Base-by-base conservation (phyloP, 1,140 invertebrate species). In the Drosophila parabipectinata region DNA sequence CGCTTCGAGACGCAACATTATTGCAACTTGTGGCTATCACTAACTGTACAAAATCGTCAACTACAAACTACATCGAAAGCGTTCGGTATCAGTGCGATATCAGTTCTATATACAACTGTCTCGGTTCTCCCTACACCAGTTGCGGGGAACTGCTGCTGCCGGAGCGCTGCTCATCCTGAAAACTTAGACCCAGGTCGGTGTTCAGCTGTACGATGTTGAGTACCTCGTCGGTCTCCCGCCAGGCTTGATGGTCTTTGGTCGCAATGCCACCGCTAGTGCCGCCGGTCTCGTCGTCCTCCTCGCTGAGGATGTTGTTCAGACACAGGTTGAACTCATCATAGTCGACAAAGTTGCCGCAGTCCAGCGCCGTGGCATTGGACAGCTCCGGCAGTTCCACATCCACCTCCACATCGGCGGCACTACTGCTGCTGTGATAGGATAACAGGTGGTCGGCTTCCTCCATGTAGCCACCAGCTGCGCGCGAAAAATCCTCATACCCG, bases 301-400 rank as follows among this genome's bases (percentile, higher is more conserved):
- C 90, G 39, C 62, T 91, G n/a, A 91, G 74, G 30, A 91, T 84
- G 55, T 84, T 91, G 37, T 77, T 91, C 37, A 91, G 61, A 51
- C 90, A 91, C 66, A 91, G 69, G 55, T 91, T 91, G 26, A 91
- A 91, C 61, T 91, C 90, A 84, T 91, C 85, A 32, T 88, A 88
- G 53, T 91, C 90, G n/a, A 91, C 82, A 75, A 90, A 91, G 45
- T 81, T 91, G 15, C 60, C 74, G 14, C 85, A 89, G 28, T 89
- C 85, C n/a, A 90, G 54, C 4, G 67, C 66, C 3, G 87, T 67
- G 37, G 69, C 66, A 48, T 75, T 80, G 51, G 41, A 55, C 18
- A 90, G 39, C 34, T 91, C 89, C 0, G 90, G 77, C 55, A 91
- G 71, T 3, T 68, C 71, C n/a, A 67, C 58, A 66, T 73, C 61